These are phyloP conservation scores for Chloroclysta siterata DNA, from an alignment of 2,888 invertebrate species.

Conservation along the genomic window DNA sequence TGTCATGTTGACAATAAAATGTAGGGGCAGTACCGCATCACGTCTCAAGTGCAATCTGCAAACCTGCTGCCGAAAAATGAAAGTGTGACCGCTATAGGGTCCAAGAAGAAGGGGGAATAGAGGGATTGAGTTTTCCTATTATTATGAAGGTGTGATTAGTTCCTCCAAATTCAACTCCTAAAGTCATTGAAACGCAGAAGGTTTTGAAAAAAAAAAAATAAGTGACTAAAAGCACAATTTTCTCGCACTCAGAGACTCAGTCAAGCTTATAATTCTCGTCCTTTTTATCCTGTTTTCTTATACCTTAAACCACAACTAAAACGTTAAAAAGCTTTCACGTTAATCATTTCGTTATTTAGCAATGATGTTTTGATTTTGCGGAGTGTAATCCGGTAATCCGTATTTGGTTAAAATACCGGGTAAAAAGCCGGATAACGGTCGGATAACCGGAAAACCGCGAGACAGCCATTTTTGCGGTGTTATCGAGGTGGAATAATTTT, in stretches of 20 bases:
- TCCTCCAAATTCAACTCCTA: too few relatives aligned
- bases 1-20: too few relatives aligned
- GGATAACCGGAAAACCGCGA: constrained; percentile 12
- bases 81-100: too few relatives aligned
- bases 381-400: constrained; percentile 36
- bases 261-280: neutral
- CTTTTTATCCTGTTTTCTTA: constrained; percentile 9
- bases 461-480: neutral
- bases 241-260: neutral
- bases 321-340: constrained; percentile 57
- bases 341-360: constrained; percentile 51
- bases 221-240: neutral
- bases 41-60: too few relatives aligned
- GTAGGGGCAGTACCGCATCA: too few relatives aligned
- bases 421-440: constrained; percentile 16
- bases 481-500: neutral
- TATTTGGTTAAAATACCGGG: constrained; percentile 17
- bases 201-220: neutral
- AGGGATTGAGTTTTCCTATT: too few relatives aligned
- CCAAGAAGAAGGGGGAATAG: too few relatives aligned
- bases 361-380: constrained; percentile 53
- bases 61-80: too few relatives aligned
- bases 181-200: too few relatives aligned
- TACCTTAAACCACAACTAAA: constrained; percentile 35
- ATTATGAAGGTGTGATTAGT: too few relatives aligned